phyloP scores from a whole-genome alignment of 2,113 vertebrate species.

The Melanerpes aurifrons region DNA sequence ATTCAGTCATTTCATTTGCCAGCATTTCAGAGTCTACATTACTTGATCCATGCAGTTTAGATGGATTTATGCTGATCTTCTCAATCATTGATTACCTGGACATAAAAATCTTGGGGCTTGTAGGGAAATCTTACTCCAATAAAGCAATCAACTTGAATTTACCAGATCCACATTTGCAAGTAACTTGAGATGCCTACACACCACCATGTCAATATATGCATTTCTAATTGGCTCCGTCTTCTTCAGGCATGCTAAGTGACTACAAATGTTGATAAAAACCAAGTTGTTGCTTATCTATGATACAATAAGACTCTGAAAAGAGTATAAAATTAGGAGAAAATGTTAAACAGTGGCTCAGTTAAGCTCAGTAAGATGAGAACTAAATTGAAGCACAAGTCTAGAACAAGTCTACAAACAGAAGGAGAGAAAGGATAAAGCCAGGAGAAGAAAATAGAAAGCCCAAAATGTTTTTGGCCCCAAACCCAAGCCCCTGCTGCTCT shows the following conservation, averaged over 20 bases:
- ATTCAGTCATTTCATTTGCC: not conserved
- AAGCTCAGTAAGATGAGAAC: not conserved
- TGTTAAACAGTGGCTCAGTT: not conserved
- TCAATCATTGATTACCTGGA: not conserved
- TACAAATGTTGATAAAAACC: not conserved
- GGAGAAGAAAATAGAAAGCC: not conserved
- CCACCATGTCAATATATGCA: not conserved
- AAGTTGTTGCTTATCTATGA: not conserved
- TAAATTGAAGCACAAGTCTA: not conserved
- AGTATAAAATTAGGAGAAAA: not conserved
- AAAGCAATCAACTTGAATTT: not conserved
- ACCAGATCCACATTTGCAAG: not conserved
- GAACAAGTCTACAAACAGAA: not conserved
- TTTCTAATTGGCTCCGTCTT: not conserved
- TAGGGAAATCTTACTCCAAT: not conserved
- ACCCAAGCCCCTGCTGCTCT: not conserved
- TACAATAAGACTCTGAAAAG: not conserved
- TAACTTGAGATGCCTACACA: not conserved
- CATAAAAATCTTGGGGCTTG: not conserved
- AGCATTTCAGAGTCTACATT: not conserved
- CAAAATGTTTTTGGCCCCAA: not conserved
- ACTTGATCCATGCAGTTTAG: not conserved
- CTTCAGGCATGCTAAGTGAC: not conserved
- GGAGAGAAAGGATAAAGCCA: not conserved
- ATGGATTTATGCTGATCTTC: slow-evolving; percentile 9